Evolutionary conservation across 2,888 invertebrate genomes (phyloP), one percentile per base, ranked within the genome.

Genomic region (Sisyra nigra): DNA sequence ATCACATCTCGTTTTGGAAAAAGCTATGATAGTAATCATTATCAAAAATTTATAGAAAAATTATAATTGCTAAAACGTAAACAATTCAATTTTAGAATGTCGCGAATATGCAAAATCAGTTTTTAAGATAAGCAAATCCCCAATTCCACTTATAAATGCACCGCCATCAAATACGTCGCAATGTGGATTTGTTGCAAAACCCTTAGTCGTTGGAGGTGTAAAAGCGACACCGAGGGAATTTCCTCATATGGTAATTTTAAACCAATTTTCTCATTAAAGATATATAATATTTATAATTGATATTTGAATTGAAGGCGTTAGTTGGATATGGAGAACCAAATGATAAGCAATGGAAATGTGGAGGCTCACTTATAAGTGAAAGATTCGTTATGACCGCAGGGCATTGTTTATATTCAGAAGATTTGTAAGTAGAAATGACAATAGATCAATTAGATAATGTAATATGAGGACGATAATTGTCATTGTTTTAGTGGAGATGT

Each of bases 181-280:
- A 38, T 52, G 52, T 47, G 45, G 43, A 15, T 24, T 41, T 30
- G 45, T 46, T 31, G 45, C 49, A 18, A 41, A 46, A 17, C 44
- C 39, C 37, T 44, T 51, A 17, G 54, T 55, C 24, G 54, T 55
- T 24, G 56, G 55, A 37, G 55, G 55, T 10, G 44, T 47, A 15
- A 45, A 49, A n/a, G 52, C 51, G 31, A 55, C 46, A 13, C 44
- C 49, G 8, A 51, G 50, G 33, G 57, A 56, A 48, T 57, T 54
- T 40, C 55, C 57, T 11, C 57, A 57, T 38, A 55, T 57, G 56
- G 57, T 56, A 52, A 49, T 46, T 45, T 42, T 45, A 24, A 24
- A 24, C 7, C 24, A 24, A 24, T 24, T 24, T 5, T 24, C 24
- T n/a, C n/a, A n/a, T 10, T 10, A 42, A 44, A n/a, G n/a, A n/a